Evolutionary conservation across 2,888 invertebrate species (phyloP), one percentile per base, ranked within the genome.

Genomic region (Atethmia centrago): DNA sequence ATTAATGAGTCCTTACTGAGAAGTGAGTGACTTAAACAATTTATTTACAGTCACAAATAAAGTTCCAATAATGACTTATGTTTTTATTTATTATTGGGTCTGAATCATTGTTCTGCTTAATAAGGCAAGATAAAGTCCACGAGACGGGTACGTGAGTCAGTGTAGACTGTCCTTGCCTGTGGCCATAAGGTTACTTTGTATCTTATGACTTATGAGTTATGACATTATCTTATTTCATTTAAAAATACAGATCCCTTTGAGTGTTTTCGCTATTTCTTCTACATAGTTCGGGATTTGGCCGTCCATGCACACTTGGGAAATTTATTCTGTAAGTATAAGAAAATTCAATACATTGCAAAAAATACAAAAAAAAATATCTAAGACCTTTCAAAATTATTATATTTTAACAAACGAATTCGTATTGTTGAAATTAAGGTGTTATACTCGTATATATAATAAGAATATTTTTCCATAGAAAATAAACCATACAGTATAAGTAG

Each of bases 21-120:
- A 82, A 82, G 36, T 55, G 42, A 49, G 19, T 45, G 12, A 74
- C 56, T 58, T 28, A 65, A 63, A 67, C n/a, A 74, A 47, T 61
- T 56, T 81, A 77, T 81, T 61, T 42, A 21, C 45, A 40, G 36
- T 9, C 21, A 62, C 42, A 42, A 55, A 58, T 69, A 21, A 63
- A 56, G 69, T 74, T 71, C 31, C 67, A 82, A 51, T 82, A 79
- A 73, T 63, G 14, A 62, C 31, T 64, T 78, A 19, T 61, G 47
- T 72, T 65, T 80, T 74, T 65, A 70, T 79, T 71, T 71, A 66
- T 66, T 71, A 68, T 64, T 71, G 14, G 9, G 3, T 25, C 40
- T 82, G 80, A 80, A 61, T 83, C 80, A 83, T 51, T 69, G 49
- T 77, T 61, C 42, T 36, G 65, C 67, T 80, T 19, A 75, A 49